A percentile compares a stretch with the other conserved stretches of the same genome.
phyloP scores from a whole-genome alignment of 2,797 vertebrate genomes.

The Pseudochaenichthys georgianus region DNA sequence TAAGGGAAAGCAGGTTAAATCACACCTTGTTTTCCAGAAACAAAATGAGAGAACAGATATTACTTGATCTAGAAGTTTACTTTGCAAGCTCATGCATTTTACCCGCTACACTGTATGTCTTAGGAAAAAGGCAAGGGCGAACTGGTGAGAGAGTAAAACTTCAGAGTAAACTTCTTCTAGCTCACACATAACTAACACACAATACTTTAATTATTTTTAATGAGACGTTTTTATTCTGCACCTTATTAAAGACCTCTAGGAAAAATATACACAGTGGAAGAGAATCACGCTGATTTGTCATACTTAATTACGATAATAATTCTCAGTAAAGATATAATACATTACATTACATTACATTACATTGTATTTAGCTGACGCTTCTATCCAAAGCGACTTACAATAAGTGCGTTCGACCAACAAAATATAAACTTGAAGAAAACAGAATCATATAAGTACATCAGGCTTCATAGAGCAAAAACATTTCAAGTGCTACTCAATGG shows the following conservation, averaged over 20 bases:
- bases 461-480: no score
- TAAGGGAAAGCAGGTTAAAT: conserved; percentile 39
- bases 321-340: background rate
- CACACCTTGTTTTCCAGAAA: conserved; percentile 25
- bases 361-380: no score
- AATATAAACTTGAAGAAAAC: no score
- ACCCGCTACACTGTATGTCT: conserved; percentile 9
- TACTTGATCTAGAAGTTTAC: conserved; percentile 39
- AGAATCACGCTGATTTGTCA: background rate
- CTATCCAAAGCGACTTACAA: no score
- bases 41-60: conserved; percentile 18
- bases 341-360: no score
- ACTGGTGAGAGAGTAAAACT: conserved; percentile 51
- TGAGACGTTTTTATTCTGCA: background rate
- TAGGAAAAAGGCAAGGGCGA: conserved; percentile 14
- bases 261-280: background rate
- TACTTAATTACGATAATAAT: background rate
- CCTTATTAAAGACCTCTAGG: background rate
- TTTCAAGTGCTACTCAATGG: no score
- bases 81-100: conserved; percentile 30
- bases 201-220: background rate
- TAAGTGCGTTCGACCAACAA: no score
- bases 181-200: background rate
- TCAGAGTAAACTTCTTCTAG: conserved; percentile 14
- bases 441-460: no score